Percentiles rank a stretch among this genome's conserved stretches.
phyloP scores from a whole-genome alignment of 2,797 vertebrate genomes.

The Spatula versicolor region DNA sequence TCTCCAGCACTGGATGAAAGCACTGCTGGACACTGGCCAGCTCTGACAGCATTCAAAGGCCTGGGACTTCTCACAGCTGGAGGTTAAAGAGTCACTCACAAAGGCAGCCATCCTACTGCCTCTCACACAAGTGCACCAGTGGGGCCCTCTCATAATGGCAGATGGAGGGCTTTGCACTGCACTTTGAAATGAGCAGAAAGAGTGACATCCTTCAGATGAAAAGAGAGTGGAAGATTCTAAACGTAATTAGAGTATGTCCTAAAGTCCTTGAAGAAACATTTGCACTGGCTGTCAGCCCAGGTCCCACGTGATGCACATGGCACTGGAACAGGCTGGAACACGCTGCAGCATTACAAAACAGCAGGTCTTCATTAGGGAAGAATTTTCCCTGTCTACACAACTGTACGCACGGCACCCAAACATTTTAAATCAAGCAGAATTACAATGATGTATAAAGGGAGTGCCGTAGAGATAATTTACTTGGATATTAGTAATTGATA shows the following conservation, averaged over 20 bases:
- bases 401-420: slow-evolving; percentile 21
- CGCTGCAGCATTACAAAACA: slow-evolving; percentile 44
- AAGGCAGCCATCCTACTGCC: slow-evolving; percentile 31
- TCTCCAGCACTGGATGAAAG: slow-evolving; percentile 42
- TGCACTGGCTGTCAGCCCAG: slow-evolving; percentile 68
- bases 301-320: slow-evolving; percentile 48
- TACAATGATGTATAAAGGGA: background rate
- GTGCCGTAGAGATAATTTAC: background rate
- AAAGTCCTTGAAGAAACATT: slow-evolving; percentile 70
- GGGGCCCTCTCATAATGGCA: slow-evolving; percentile 44
- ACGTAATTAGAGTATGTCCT: slow-evolving; percentile 70
- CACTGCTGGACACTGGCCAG: slow-evolving; percentile 48
- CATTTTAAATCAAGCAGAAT: slow-evolving; percentile 22
- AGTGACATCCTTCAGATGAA: slow-evolving; percentile 59
- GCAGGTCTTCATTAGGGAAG: slow-evolving; percentile 56
- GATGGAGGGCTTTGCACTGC: slow-evolving; percentile 8
- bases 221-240: slow-evolving; percentile 61
- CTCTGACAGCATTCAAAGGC: slow-evolving; percentile 49
- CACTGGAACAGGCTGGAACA: slow-evolving; percentile 62
- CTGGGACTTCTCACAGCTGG: slow-evolving; percentile 52
- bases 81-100: slow-evolving; percentile 38
- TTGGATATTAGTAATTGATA: slow-evolving; percentile 48
- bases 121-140: slow-evolving; percentile 32
- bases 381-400: slow-evolving; percentile 40
- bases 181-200: slow-evolving; percentile 52